Evolutionary conservation across 2,797 vertebrate species (phyloP), one percentile per base, ranked within the genome.

Genomic region (Oreochromis mossambicus): DNA sequence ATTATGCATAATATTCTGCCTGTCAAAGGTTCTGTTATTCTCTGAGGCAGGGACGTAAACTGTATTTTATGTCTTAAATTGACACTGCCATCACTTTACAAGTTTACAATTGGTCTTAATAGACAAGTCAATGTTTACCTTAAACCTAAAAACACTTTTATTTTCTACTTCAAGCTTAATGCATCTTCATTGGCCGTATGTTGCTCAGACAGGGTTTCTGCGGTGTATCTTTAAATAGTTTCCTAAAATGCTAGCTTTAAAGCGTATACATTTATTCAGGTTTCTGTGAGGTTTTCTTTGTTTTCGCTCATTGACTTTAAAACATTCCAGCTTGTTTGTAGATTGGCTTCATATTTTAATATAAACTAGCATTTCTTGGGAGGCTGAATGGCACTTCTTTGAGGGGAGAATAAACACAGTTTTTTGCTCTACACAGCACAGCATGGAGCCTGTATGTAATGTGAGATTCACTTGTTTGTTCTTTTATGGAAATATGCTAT

Each of bases 101-200:
- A 19, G 85, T 94, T 92, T 92, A 91, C 89, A 87, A 19, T 81
- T 75, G 50, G 68, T 92, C 86, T 90, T 56, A 82, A 84, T 8
- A 82, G 86, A 90, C 78, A 43, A 86, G 87, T 92, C 56, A 2
- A 66, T 90, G 90, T 95, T 94, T 91, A 92, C 90, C 52, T 88
- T 29, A 79, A 86, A 77, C 54, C 36, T 83, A 48, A 21, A 77
- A 79, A 63, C n/a, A 41, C 17, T 48, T 73, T 56, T 10, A 58
- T 79, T 84, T 88, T 78, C n/a, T 78, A 32, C 79, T 80, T 70
- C 29, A 41, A 70, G 51, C 55, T 84, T 7, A 87, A 80, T 80
- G 66, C 51, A 68, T 80, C 50, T 81, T 36, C 24, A 14, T 17
- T 34, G 48, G 58, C 51, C 77, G 43, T 85, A 41, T 63, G 10